Evolutionary conservation across 2,113 vertebrate species (phyloP).

Genomic region (Carlito syrichta): DNA sequence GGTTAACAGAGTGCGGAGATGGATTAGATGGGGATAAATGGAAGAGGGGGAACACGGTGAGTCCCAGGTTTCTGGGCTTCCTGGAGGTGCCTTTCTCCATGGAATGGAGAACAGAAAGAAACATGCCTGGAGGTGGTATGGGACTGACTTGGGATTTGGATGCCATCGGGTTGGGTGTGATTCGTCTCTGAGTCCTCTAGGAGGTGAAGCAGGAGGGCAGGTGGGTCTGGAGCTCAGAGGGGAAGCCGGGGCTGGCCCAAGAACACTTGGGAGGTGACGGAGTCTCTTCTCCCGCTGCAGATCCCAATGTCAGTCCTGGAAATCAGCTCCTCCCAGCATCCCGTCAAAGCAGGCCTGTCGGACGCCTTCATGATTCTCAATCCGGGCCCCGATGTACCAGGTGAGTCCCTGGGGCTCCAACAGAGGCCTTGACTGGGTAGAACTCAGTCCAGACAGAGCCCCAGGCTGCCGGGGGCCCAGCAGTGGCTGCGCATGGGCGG

Average conservation of each 20-base stretch:
- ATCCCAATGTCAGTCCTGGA: constrained; percentile 88
- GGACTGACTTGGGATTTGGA: not conserved
- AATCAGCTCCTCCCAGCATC: constrained; percentile 93
- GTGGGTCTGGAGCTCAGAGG: not conserved
- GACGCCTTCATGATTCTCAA: constrained; percentile 93
- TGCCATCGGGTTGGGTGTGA: no score
- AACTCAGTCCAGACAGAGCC: not conserved
- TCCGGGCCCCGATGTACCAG: constrained; percentile 80
- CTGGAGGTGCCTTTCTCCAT: not conserved
- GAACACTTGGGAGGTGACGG: not conserved
- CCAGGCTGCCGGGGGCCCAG: accelerated
- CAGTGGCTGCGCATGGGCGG: not conserved
- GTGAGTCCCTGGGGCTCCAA: constrained; percentile 77
- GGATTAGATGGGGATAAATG: not conserved
- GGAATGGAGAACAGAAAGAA: not conserved
- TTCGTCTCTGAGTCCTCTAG: not conserved
- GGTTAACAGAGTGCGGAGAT: not conserved
- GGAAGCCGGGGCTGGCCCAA: not conserved
- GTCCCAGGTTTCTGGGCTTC: not conserved
- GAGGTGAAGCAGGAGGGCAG: not conserved
- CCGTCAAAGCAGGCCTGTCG: constrained; percentile 94
- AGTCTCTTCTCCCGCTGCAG: constrained; percentile 75
- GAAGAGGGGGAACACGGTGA: not conserved
- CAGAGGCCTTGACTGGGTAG: not conserved
- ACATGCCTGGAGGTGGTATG: accelerated